Conservation (phyloP, 1,140 invertebrate genomes). For the Cydia strobilella region DNA sequence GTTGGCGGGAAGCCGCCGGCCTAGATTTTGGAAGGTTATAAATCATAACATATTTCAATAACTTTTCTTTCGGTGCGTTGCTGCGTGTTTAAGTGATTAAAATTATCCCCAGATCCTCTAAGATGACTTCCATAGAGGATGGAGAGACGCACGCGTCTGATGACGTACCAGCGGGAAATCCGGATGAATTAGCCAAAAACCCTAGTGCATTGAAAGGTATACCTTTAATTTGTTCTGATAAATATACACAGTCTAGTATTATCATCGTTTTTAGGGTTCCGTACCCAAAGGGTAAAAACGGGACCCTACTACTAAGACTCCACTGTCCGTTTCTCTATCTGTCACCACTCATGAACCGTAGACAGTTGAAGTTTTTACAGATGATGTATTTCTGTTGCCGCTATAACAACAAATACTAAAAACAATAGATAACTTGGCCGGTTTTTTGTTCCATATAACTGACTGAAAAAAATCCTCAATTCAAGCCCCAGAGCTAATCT, state of each 20-base stretch:
- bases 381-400: too few species aligned
- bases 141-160: slow-evolving; percentile 59
- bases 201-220: slow-evolving; percentile 84
- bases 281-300: too few species aligned
- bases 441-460: too few species aligned
- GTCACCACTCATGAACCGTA: too few species aligned
- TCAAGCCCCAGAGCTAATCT: too few species aligned
- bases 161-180: slow-evolving; percentile 77
- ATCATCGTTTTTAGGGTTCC: too few species aligned
- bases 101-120: slow-evolving; percentile 28
- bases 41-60: neutral
- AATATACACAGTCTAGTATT: neutral
- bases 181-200: slow-evolving; percentile 85
- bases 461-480: too few species aligned
- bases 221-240: slow-evolving; percentile 8
- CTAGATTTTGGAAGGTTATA: slow-evolving; percentile 52
- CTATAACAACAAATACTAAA: too few species aligned
- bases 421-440: too few species aligned
- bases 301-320: too few species aligned
- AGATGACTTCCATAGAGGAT: slow-evolving; percentile 72
- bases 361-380: too few species aligned
- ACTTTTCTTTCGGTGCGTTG: neutral
- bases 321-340: too few species aligned
- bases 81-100: neutral
- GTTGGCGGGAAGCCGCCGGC: slow-evolving; percentile 54